Base-by-base conservation (phyloP, 2,113 vertebrate genomes). In the Menura novaehollandiae region DNA sequence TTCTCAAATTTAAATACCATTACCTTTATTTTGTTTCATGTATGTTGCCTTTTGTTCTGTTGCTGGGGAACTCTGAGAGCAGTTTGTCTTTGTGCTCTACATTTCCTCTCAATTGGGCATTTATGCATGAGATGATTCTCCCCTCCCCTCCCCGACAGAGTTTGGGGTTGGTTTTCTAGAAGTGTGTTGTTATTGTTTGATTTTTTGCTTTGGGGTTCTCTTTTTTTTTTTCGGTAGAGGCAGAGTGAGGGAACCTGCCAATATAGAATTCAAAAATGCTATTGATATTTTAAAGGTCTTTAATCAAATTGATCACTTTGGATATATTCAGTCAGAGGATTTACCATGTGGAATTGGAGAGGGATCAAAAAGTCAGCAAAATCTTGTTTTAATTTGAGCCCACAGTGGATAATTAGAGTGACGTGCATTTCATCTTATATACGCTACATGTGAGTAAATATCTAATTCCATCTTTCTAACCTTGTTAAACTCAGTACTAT, bases 361-460 rank as follows among this genome's bases (percentile, higher is more conserved):
- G 6, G 88, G 56, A 80, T 59, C 28, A 80, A 94, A 76, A 93
- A 95, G 39, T 75, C 74, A 78, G 49, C 22, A 87, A 93, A 87
- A 59, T 32, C 9, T 33, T 46, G 4, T 88, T 95, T 91, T 59
- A 91, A 35, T 96, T 83, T 88, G 28, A 91, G 49, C 8, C 59
- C 30, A 14, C 6, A 33, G 58, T 72, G n/a, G 39, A 41, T 81
- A 89, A 89, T 91, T 81, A 89, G 33, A 63, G 16, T 44, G 39
- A 93, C 81, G 52, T 47, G 30, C 16, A 43, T 95, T 96, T 95
- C n/a, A 56, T 83, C 4, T 89, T 96, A 66, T 53, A 26, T 26
- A 94, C 39, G 14, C 62, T 81, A 62, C 27, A 47, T 66, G 33
- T 85, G 33, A 88, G 67, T 89, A 96, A 92, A 94, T 85, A 95